Evolutionary conservation across 37 sponge, comb jelly and placozoan species (phyloP).

Genomic region (Chondrilla cf. caribensis): DNA sequence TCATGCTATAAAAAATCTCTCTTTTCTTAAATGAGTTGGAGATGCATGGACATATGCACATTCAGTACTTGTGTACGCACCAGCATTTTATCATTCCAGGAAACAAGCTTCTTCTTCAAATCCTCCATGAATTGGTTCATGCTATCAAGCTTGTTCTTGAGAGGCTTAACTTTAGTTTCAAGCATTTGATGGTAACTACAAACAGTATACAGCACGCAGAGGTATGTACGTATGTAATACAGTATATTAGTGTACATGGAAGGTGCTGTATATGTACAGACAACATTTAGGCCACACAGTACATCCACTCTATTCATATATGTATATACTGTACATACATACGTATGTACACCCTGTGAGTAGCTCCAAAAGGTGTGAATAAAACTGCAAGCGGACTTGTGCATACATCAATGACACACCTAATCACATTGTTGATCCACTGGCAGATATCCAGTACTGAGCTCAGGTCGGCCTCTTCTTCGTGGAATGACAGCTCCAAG

Average conservation of each 20-base stretch:
- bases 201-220: not conserved
- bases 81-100: slow-evolving; percentile 52
- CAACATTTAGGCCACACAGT: not conserved
- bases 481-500: not conserved
- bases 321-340: no score
- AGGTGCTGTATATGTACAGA: not conserved
- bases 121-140: slow-evolving; percentile 52
- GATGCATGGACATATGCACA: no score
- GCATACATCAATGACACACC: not conserved
- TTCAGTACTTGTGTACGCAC: slow-evolving; percentile 10
- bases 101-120: slow-evolving; percentile 43
- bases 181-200: slow-evolving; percentile 41
- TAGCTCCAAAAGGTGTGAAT: no score
- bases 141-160: slow-evolving; percentile 32
- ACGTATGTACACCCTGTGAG: no score
- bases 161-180: slow-evolving; percentile 53
- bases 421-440: slow-evolving; percentile 25
- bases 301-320: no score
- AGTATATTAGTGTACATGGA: no score
- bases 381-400: no score
- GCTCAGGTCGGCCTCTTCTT: not conserved
- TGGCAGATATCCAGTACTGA: not conserved
- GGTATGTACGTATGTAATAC: not conserved
- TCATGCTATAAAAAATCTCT: no score
- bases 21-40: no score